Evolutionary conservation across 1,140 invertebrate genomes (phyloP).

Genomic region (Meteorus sp.): DNA sequence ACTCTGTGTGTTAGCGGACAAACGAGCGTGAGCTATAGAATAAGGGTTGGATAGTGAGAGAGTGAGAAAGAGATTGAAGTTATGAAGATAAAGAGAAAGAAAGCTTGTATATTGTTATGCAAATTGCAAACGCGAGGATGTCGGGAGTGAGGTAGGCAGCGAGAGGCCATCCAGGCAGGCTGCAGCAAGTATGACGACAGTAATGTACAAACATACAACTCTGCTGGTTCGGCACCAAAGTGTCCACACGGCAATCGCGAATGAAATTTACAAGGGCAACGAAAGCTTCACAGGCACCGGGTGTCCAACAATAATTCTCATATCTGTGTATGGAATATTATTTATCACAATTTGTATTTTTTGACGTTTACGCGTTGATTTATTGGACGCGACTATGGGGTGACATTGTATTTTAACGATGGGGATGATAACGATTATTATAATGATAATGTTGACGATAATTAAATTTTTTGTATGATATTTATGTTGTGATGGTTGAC

Average conservation of each 20-base stretch:
- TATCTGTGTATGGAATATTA: too few species aligned
- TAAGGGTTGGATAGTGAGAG: background rate
- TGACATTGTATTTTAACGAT: too few species aligned
- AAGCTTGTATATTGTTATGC: slow-evolving; percentile 30
- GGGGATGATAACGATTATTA: too few species aligned
- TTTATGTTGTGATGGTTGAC: too few species aligned
- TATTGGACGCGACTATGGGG: too few species aligned
- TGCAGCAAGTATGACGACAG: slow-evolving; percentile 8
- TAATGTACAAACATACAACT: background rate
- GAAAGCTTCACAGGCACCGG: too few species aligned
- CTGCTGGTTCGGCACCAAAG: slow-evolving; percentile 15
- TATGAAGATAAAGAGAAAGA: slow-evolving; percentile 20
- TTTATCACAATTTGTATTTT: too few species aligned
- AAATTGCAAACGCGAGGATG: slow-evolving; percentile 21
- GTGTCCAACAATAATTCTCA: background rate
- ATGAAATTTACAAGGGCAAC: slow-evolving; percentile 18
- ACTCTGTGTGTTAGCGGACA: slow-evolving; percentile 8
- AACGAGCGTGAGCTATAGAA: slow-evolving; percentile 4
- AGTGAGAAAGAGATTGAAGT: slow-evolving; percentile 1
- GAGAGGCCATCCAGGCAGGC: background rate
- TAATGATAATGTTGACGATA: too few species aligned
- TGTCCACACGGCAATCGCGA: slow-evolving; percentile 23
- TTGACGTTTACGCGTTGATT: too few species aligned
- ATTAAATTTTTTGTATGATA: too few species aligned
- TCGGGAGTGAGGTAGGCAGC: background rate